Percentiles rank a stretch among this genome's conserved stretches.
Evolutionary conservation across 2,113 vertebrate genomes (phyloP).

Genomic region (Potamarius usumacintae): DNA sequence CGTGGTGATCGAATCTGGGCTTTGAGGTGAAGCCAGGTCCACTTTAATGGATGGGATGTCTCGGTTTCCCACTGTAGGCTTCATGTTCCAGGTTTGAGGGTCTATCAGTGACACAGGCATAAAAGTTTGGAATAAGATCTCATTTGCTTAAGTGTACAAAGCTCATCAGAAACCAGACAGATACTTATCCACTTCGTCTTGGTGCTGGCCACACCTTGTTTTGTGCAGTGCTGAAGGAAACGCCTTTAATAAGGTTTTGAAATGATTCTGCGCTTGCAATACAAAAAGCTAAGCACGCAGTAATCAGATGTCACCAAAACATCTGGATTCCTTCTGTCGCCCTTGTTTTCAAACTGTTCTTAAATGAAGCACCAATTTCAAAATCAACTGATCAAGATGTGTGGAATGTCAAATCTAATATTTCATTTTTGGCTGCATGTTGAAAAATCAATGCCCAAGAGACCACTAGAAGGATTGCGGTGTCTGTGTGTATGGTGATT

Average conservation of each 20-base stretch:
- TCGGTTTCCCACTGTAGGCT: constrained; percentile 58
- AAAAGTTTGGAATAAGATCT: not conserved
- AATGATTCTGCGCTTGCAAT: not conserved
- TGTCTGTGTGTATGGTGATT: not conserved
- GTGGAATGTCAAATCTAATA: not conserved
- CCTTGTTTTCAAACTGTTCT: not conserved
- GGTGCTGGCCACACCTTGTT: not conserved
- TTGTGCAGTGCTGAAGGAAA: not conserved
- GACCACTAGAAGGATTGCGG: not conserved
- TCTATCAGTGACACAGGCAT: constrained; percentile 67
- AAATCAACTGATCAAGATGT: too few relatives aligned
- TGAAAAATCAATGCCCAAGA: not conserved
- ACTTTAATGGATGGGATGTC: constrained; percentile 86
- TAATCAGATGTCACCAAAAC: not conserved
- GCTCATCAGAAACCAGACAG: not conserved
- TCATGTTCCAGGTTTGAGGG: constrained; percentile 82
- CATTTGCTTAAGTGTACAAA: not conserved
- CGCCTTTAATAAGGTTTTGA: not conserved
- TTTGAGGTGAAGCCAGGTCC: constrained; percentile 90
- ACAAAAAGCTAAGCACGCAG: not conserved
- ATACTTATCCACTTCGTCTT: not conserved
- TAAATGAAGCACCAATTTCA: too few relatives aligned
- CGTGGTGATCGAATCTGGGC: constrained; percentile 81
- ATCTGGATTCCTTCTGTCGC: not conserved
- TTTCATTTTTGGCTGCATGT: not conserved